These are phyloP conservation scores for Sus cebifrons DNA, from an alignment of 2,797 vertebrate species.

Conservation along the genomic window DNA sequence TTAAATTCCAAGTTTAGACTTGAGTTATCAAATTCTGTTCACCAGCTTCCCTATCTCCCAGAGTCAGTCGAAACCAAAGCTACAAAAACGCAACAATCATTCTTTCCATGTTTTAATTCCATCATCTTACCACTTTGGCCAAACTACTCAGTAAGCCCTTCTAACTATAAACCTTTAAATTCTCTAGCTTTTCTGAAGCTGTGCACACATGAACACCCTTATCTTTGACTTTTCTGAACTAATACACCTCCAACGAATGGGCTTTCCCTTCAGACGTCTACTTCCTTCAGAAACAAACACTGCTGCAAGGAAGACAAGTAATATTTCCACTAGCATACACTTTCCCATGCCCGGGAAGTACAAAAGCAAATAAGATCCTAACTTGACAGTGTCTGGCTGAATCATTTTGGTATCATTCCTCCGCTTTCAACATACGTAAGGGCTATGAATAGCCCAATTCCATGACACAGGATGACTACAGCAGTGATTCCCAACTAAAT, in stretches of 20 bases:
- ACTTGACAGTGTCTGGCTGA: background rate
- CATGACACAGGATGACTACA: background rate
- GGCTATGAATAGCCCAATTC: background rate
- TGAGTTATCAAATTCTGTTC: background rate
- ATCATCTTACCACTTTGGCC: background rate
- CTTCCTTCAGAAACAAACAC: background rate
- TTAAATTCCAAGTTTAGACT: constrained; percentile 59
- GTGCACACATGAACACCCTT: background rate
- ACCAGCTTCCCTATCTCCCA: background rate
- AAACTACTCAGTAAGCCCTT: background rate
- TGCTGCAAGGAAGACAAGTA: background rate
- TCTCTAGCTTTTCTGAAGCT: constrained; percentile 18
- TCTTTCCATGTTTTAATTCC: background rate
- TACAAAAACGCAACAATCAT: background rate
- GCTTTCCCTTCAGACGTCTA: background rate
- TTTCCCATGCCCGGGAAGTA: background rate
- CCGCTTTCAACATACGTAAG: background rate
- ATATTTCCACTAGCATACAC: background rate
- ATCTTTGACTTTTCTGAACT: constrained; percentile 1
- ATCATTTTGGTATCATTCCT: background rate
- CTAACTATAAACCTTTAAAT: background rate
- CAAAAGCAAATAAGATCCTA: background rate
- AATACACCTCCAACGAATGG: background rate
- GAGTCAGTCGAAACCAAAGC: background rate
- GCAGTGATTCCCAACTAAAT: background rate